Evolutionary conservation across 2,113 vertebrate species (phyloP).

Genomic region (Lethenteron camtschaticum): DNA sequence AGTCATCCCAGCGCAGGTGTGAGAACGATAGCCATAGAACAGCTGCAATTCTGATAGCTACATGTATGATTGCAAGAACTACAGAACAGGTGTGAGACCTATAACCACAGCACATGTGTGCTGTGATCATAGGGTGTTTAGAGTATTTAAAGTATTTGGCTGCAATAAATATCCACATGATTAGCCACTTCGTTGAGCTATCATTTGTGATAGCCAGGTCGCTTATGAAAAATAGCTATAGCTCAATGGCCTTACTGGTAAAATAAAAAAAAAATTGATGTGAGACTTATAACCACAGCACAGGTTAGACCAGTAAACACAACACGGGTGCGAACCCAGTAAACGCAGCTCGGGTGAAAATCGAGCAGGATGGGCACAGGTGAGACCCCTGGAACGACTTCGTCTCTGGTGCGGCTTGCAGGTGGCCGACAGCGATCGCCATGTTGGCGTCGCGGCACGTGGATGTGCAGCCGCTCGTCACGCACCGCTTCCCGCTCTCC

Average conservation of each 20-base stretch:
- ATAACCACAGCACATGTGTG: not conserved
- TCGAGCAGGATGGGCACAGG: not conserved
- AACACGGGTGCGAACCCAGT: not conserved
- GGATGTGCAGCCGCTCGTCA: slow-evolving; percentile 64
- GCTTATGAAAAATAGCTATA: too few relatives aligned
- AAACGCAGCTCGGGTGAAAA: not conserved
- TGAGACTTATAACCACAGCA: not conserved
- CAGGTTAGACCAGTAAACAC: not conserved
- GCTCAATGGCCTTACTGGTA: not conserved
- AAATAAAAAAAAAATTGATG: not conserved
- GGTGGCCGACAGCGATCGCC: slow-evolving; percentile 73
- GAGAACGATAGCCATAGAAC: not conserved
- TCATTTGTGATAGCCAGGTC: too few relatives aligned
- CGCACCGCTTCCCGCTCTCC: slow-evolving; percentile 77
- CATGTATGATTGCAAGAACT: not conserved
- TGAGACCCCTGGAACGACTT: not conserved
- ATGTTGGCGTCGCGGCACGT: slow-evolving; percentile 58
- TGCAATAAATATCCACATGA: too few relatives aligned
- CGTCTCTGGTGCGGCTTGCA: slow-evolving; percentile 17
- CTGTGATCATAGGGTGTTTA: too few relatives aligned
- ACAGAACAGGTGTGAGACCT: not conserved
- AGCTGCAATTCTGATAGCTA: not conserved
- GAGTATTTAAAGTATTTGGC: too few relatives aligned
- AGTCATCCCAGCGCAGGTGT: not conserved
- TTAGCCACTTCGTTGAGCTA: too few relatives aligned